Percentiles rank a stretch among this genome's conserved stretches.
phyloP scores from a whole-genome alignment of 1,140 invertebrate genomes.

The Schlechtendalia chinensis region DNA sequence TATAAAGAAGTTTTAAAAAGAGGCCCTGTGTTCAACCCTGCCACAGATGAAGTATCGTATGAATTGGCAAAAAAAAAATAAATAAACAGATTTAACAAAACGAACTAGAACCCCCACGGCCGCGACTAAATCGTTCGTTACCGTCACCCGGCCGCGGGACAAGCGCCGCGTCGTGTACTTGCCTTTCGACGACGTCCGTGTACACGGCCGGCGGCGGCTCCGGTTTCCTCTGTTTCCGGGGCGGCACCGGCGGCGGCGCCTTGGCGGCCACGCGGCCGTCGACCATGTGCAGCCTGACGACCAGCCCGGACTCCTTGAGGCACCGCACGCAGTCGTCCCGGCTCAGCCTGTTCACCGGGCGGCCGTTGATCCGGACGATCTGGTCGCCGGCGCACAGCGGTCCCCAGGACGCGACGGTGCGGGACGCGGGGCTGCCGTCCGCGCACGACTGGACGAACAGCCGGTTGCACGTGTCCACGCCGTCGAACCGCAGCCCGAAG shows the following conservation, averaged over 20 bases:
- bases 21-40: too few relatives aligned
- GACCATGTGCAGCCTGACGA: conserved; percentile 63
- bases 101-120: too few relatives aligned
- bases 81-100: too few relatives aligned
- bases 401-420: conserved; percentile 76
- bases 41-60: too few relatives aligned
- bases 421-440: conserved; percentile 80
- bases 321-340: conserved; percentile 82
- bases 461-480: conserved; percentile 72
- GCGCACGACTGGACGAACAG: conserved; percentile 88
- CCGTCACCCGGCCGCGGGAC: too few relatives aligned
- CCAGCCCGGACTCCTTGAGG: conserved; percentile 79
- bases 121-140: too few relatives aligned
- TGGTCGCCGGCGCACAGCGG: conserved; percentile 79
- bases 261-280: conserved; percentile 27
- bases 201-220: conserved; percentile 16
- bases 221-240: conserved; percentile 46
- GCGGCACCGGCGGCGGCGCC: conserved; percentile 53
- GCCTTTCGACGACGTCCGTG: conserved; percentile 28
- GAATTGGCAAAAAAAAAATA: too few relatives aligned
- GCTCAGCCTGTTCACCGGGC: conserved; percentile 73
- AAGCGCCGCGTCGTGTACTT: too few relatives aligned
- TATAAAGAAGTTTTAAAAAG: too few relatives aligned
- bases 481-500: conserved; percentile 88
- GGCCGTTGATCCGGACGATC: conserved; percentile 79